Evolutionary conservation across 1,140 invertebrate species (phyloP).

Genomic region (Cecropterus lyciades): DNA sequence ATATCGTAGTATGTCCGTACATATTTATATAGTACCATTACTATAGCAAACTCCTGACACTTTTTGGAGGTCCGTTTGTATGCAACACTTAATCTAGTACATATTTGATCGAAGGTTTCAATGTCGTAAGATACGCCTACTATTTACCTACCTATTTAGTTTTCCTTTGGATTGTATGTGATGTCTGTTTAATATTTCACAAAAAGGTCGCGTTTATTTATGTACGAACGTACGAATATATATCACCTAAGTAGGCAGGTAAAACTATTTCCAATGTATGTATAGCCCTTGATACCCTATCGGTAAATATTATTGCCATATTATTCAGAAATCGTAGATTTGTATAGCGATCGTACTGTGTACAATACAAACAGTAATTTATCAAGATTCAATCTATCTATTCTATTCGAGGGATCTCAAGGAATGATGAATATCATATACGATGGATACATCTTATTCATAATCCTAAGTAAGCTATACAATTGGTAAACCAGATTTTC

Average conservation of each 20-base stretch:
- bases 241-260: not conserved
- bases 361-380: conserved; percentile 2
- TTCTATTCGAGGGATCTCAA: not conserved
- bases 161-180: too few species aligned
- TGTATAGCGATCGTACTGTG: not conserved
- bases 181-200: too few species aligned
- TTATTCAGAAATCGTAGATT: not conserved
- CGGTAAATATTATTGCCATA: conserved; percentile 7
- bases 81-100: too few species aligned
- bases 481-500: too few species aligned
- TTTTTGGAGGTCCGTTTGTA: too few species aligned
- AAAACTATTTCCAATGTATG: not conserved
- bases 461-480: not conserved
- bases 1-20: too few species aligned
- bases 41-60: too few species aligned
- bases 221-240: not conserved
- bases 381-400: conserved; percentile 2
- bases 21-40: too few species aligned
- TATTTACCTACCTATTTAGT: too few species aligned
- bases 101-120: too few species aligned
- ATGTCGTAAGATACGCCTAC: too few species aligned
- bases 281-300: not conserved
- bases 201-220: not conserved
- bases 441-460: not conserved
- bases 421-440: not conserved